Evolutionary conservation across 2,797 vertebrate genomes (phyloP).

Genomic region (Mareca penelope): DNA sequence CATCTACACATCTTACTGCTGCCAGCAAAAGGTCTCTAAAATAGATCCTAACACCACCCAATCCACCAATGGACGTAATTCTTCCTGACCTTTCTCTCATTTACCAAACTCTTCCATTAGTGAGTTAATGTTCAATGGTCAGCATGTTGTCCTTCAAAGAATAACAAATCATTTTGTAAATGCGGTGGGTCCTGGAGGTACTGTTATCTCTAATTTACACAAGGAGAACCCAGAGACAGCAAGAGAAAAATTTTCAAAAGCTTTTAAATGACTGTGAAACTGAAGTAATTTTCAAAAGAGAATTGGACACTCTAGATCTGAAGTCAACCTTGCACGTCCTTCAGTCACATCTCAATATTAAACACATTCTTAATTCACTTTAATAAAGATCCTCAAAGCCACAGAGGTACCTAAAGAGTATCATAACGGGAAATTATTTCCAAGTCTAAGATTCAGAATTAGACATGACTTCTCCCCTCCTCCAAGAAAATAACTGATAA

Average conservation of each 20-base stretch:
- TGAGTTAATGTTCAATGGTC: background rate
- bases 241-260: background rate
- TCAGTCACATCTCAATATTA: slow-evolving; percentile 2
- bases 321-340: background rate
- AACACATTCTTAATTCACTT: background rate
- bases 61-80: background rate
- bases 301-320: background rate
- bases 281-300: slow-evolving; percentile 17
- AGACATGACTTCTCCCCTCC: background rate
- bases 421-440: background rate
- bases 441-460: background rate
- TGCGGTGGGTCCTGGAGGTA: background rate
- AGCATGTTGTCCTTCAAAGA: background rate
- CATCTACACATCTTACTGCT: background rate
- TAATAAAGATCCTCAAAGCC: background rate
- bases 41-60: background rate
- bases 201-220: slow-evolving; percentile 4
- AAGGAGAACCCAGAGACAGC: background rate
- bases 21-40: background rate
- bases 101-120: background rate
- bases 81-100: background rate
- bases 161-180: background rate
- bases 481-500: background rate
- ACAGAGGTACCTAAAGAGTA: background rate
- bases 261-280: slow-evolving; percentile 3